Base-by-base conservation (phyloP, 2,888 invertebrate genomes). In the Hesperia comma region DNA sequence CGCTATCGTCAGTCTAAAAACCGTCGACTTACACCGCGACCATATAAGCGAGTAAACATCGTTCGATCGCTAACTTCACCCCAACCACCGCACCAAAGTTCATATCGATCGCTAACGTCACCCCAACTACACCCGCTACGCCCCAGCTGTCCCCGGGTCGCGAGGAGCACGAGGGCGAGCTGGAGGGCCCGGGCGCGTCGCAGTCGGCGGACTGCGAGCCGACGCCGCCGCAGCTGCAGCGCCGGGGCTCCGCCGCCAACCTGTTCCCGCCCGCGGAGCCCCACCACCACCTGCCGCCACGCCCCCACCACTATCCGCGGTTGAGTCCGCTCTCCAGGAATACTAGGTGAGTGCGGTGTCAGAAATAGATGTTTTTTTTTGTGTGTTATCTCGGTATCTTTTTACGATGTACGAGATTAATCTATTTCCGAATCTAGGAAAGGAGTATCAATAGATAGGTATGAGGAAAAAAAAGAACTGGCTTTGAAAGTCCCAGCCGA, bases 201-300 rank as follows among this genome's bases (percentile, higher is more conserved):
- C 98, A 98, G 90, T 97, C 97, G 61, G 96, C 97, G 77, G 98
- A 98, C 94, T 98, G 98, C 90, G 98, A 98, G 88, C 97, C 98
- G 8, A 98, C 98, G 75, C 98, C 98, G 57, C 97, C 97, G 66
- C 95, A 96, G 12, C 88, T 97, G 74, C 97, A 97, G 88, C 94
- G 98, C 76, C 80, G 93, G n/a, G 97, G 97, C 78, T 97, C 97
- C 68, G 96, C 96, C 78, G 96, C 95, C 77, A 98, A 97, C 90
- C 96, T 98, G 92, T 98, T 97, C 93, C 94, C 96, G 84, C 96
- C 97, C 69, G 95, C 96, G 69, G 88, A 80, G 69, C 83, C 84
- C 10, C 89, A 89, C 68, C 86, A 87, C 40, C 86, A 87, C 51
- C 75, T 93, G 72, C 88, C 93, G 68, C 93, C 93, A 71, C 85